Evolutionary conservation across 2,113 vertebrate species (phyloP), one percentile per base, ranked within the genome.

Genomic region (Tenebrosternarchus preto): DNA sequence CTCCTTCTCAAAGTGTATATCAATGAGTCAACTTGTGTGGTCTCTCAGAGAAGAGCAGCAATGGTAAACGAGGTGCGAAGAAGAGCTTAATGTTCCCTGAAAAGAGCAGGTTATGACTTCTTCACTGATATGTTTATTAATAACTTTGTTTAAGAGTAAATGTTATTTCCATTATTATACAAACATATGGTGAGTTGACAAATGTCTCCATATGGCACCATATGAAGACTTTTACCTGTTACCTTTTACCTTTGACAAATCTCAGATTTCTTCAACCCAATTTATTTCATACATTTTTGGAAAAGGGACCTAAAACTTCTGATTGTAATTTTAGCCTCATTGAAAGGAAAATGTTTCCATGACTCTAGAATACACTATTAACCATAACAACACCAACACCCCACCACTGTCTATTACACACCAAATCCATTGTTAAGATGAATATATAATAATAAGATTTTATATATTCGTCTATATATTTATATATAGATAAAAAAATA

Each of bases 21-120:
- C 63, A 69, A 46, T 60, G 63, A 80, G 77, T 86, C 69, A 80
- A 63, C 36, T 78, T 39, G 43, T 27, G 9, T 64, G 50, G 73
- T 69, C 31, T 84, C 43, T 67, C 1, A 55, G 1, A 33, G 7
- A 67, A 20, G 20, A 29, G 60, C 60, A 77, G 31, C 63, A 43
- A n/a, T 66, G 27, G 50, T 79, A 36, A 71, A 68, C 59, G n/a
- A 53, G n/a, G 60, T 29, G 67, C 31, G 27, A 29, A 36, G 22
- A 33, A 2, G 19, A 27, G 53, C 57, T 39, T 77, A 76, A 55
- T 60, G 25, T 50, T 73, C 15, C n/a, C n/a, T 33, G 50, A 60
- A 57, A 61, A 78, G 78, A 73, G 55, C 29, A 77, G 4, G 70
- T 39, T 57, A 72, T 75, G 57, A 39, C 22, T n/a, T 78, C 25